Base-by-base conservation (phyloP, 2,113 vertebrate genomes). In the Leiothrix lutea region DNA sequence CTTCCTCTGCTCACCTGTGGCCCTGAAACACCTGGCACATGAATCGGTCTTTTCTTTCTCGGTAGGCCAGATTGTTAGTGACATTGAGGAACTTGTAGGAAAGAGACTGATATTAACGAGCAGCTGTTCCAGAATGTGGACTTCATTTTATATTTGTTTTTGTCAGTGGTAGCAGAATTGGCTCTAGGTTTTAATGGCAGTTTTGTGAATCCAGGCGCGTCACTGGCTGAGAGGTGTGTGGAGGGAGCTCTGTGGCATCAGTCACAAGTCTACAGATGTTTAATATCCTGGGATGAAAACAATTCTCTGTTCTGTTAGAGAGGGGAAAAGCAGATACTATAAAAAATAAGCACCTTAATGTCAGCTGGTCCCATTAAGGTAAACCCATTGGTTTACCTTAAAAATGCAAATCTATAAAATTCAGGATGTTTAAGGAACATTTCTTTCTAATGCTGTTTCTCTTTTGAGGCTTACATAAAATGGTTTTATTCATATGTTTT, bases 201-300 rank as follows among this genome's bases (percentile, higher is more conserved):
- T 72, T 89, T 54, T 3, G 1, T 40, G 40, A 51, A 19, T 14
- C 36, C 11, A 36, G 53, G 45, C 1, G 0, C 0, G 0, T 35
- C 53, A 7, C 44, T 54, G 23, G 15, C 31, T 23, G 14, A 42
- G 47, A 54, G 57, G 31, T 61, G 35, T 2, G 29, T 18, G 33
- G 44, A 56, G 28, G 28, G 33, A 67, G 29, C 38, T 16, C 31
- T 17, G 25, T 25, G 22, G 38, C 45, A 29, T 35, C 66, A 33
- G n/a, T 62, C 33, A 11, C 22, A 47, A 45, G 21, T 45, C 33
- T 71, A 44, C 33, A 86, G 53, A 33, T 4, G 10, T 12, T 23
- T 6, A n/a, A 12, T 50, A 11, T 51, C 19, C 33, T 36, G 35
- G 24, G 38, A 50, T 73, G 38, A 86, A 90, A 73, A 35, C 22